Evolutionary conservation across 2,888 invertebrate species (phyloP).

Genomic region (Sphaeridia pumilis): DNA sequence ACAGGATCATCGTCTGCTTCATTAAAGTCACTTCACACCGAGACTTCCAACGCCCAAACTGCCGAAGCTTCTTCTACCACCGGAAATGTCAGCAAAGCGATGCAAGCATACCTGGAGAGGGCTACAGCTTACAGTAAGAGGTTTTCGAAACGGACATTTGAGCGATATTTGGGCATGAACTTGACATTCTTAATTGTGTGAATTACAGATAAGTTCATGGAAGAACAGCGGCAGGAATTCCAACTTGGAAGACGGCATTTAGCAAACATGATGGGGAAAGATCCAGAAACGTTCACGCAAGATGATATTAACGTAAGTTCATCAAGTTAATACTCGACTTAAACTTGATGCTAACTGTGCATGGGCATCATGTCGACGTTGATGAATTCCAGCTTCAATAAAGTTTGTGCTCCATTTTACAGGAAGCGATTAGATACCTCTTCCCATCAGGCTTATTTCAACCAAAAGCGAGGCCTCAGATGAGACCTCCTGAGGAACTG

Average conservation of each 20-base stretch:
- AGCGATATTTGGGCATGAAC: background rate
- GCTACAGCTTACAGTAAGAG: slow-evolving; percentile 58
- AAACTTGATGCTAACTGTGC: slow-evolving; percentile 1
- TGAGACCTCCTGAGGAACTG: slow-evolving; percentile 81
- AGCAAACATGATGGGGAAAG: slow-evolving; percentile 97
- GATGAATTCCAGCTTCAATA: background rate
- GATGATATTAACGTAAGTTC: slow-evolving; percentile 67
- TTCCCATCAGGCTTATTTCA: slow-evolving; percentile 89
- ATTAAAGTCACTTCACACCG: no score
- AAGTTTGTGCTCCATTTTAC: background rate
- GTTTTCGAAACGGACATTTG: background rate
- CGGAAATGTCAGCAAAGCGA: slow-evolving; percentile 62
- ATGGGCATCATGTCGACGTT: background rate
- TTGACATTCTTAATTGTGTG: slow-evolving; percentile 1
- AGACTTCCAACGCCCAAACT: no score
- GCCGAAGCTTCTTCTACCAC: no score
- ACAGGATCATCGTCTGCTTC: no score
- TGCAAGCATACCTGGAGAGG: slow-evolving; percentile 75
- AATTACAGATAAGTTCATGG: slow-evolving; percentile 61
- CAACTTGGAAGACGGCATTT: slow-evolving; percentile 88
- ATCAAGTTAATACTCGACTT: background rate
- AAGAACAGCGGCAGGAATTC: slow-evolving; percentile 63
- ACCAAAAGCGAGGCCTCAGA: slow-evolving; percentile 68
- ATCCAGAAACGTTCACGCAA: slow-evolving; percentile 77
- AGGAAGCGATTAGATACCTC: slow-evolving; percentile 83